A percentile compares a stretch with the other conserved stretches of the same genome.
These are phyloP conservation scores for Myotis daubentonii DNA, from an alignment of 2,797 vertebrate species.

Conservation along the genomic window DNA sequence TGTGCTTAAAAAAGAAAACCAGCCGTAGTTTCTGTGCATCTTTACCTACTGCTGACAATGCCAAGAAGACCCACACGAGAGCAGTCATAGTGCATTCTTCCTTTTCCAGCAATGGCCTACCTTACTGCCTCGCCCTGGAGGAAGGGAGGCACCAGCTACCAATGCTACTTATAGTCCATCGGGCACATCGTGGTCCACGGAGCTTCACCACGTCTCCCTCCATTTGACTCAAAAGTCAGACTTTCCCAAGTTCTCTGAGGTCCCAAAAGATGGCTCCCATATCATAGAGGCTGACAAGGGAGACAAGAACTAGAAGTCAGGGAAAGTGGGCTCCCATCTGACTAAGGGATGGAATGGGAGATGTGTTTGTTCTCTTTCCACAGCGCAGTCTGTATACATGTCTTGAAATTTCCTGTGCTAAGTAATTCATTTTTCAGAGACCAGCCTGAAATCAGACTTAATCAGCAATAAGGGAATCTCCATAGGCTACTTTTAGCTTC, in stretches of 20 bases:
- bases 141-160: not conserved
- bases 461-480: not conserved
- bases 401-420: not conserved
- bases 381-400: not conserved
- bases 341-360: not conserved
- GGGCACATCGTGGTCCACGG: fast-evolving
- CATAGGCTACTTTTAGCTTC: not conserved
- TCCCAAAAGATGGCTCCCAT: not conserved
- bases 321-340: not conserved
- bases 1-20: not conserved
- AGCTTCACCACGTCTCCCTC: not conserved
- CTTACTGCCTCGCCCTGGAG: fast-evolving
- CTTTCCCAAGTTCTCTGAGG: not conserved
- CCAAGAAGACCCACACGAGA: not conserved
- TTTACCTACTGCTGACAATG: too few relatives aligned
- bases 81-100: too few relatives aligned
- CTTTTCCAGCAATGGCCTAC: not conserved
- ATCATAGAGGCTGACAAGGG: not conserved
- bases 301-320: not conserved
- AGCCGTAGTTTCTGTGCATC: not conserved
- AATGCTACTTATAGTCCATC: not conserved
- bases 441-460: not conserved
- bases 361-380: not conserved
- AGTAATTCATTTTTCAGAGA: not conserved
- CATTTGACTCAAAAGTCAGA: not conserved